Evolutionary conservation across 1,140 invertebrate genomes (phyloP).

Genomic region (Brachionus sp.): DNA sequence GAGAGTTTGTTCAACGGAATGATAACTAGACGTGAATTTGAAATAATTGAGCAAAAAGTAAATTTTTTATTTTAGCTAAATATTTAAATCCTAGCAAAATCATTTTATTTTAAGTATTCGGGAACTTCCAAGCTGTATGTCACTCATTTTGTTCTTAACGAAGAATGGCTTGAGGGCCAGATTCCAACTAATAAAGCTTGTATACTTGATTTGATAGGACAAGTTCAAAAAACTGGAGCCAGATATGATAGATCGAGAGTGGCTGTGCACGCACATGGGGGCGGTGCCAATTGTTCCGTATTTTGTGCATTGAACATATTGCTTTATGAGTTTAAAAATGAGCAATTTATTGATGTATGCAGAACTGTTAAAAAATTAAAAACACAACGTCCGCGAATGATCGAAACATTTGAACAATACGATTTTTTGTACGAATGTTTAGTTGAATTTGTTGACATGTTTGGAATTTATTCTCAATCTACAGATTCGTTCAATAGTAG

Average conservation of each 20-base stretch:
- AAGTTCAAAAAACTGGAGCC: slow-evolving; percentile 98
- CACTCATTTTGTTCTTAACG: slow-evolving; percentile 8
- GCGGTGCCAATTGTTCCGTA: slow-evolving; percentile 78
- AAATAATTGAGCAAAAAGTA: slow-evolving; percentile 34
- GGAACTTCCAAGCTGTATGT: not conserved
- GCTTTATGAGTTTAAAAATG: slow-evolving; percentile 94
- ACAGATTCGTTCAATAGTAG: slow-evolving; percentile 17
- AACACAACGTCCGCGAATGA: slow-evolving; percentile 96
- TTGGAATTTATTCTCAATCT: slow-evolving; percentile 19
- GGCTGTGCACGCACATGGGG: slow-evolving; percentile 89
- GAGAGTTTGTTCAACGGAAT: not conserved
- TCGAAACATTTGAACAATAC: slow-evolving; percentile 77
- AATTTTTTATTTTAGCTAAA: not conserved
- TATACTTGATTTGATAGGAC: slow-evolving; percentile 87
- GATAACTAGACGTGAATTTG: not conserved
- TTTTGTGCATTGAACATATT: slow-evolving; percentile 97
- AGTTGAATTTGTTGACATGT: slow-evolving; percentile 31
- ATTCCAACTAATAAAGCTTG: not conserved
- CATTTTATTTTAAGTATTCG: slow-evolving; percentile 15
- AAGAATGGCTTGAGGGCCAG: slow-evolving; percentile 6
- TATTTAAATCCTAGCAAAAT: not conserved
- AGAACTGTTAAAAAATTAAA: slow-evolving; percentile 94
- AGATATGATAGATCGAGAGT: slow-evolving; percentile 82
- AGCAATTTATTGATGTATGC: slow-evolving; percentile 98
- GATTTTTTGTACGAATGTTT: slow-evolving; percentile 44